Base-by-base conservation (phyloP, 2,888 invertebrate genomes). In the Cremastobaeus sp. region DNA sequence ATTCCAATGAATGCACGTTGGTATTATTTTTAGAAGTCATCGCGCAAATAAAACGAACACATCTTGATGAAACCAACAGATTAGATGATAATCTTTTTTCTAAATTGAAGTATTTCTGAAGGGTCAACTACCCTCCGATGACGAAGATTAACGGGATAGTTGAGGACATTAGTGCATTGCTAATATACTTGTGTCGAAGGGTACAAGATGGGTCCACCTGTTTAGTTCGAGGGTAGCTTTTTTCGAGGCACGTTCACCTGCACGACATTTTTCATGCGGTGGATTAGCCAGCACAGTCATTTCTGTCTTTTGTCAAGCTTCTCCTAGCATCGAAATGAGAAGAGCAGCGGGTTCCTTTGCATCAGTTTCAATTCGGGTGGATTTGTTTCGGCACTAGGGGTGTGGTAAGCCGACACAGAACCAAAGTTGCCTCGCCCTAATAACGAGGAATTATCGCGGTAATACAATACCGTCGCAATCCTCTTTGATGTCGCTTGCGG, bases 381-480 rank as follows among this genome's bases (percentile, higher is more conserved):
- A 87, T 87, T 87, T 86, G 86, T 86, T 85, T 85, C 83, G 83
- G 83, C 85, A 83, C 86, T 84, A 82, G 84, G 86, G 87, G 87
- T 85, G 87, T 85, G 85, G 86, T 88, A 88, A 88, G 86, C 87
- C 84, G 86, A 85, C 83, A 83, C 81, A 84, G 84, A 85, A 84
- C 84, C 84, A 79, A 82, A 82, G 81, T 77, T 77, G 71, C 76
- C 65, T 76, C 75, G 80, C 71, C 80, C 84, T 86, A 87, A 88
- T 88, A 88, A 86, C 85, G 85, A 85, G 87, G 87, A 86, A 88
- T 88, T 87, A 88, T 86, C 85, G 82, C 82, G 65, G 78, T 80
- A 81, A 84, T 83, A 86, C 87, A 86, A 87, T 86, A 78, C 77
- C 73, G 70, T 71, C 78, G 78, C 80, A 83, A 85, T 86, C 83